These are phyloP conservation scores for Muscina levida DNA, from an alignment of 2,888 invertebrate genomes.

Conservation along the genomic window DNA sequence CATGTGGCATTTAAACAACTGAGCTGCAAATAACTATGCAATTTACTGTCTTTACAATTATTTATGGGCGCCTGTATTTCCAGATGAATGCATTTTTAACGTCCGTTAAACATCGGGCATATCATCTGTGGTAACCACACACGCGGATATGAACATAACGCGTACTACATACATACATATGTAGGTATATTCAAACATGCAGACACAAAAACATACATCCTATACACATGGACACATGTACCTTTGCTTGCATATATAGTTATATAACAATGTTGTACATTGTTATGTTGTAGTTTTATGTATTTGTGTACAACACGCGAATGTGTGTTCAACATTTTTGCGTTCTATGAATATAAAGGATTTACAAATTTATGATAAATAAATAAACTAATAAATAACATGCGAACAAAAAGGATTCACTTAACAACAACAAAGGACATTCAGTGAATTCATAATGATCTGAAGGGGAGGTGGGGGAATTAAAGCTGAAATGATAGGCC, in stretches of 20 bases:
- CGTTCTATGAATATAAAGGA: slow-evolving; percentile 30
- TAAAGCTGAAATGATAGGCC: slow-evolving; percentile 1
- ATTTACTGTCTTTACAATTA: slow-evolving; percentile 30
- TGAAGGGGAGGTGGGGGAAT: too few relatives aligned
- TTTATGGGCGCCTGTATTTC: slow-evolving; percentile 63
- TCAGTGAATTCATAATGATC: background rate
- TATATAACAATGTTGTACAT: too few relatives aligned
- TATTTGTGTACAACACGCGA: background rate
- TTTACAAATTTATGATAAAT: slow-evolving; percentile 53
- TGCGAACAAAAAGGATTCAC: slow-evolving; percentile 16
- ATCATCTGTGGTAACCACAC: slow-evolving; percentile 26
- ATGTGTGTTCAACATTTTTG: background rate
- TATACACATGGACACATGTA: too few relatives aligned
- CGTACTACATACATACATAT: too few relatives aligned
- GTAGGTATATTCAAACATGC: too few relatives aligned
- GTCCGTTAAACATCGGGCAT: slow-evolving; percentile 62
- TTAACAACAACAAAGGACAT: slow-evolving; percentile 24
- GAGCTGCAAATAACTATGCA: background rate
- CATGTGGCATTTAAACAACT: background rate
- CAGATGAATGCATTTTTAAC: slow-evolving; percentile 65
- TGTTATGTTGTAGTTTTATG: too few relatives aligned
- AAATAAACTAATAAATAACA: slow-evolving; percentile 61
- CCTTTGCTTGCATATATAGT: background rate
- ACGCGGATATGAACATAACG: slow-evolving; percentile 7
- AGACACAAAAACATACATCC: too few relatives aligned